Evolutionary conservation across 2,797 vertebrate species (phyloP), one percentile per base, ranked within the genome.

Genomic region (Phaenicophaeus curvirostris): DNA sequence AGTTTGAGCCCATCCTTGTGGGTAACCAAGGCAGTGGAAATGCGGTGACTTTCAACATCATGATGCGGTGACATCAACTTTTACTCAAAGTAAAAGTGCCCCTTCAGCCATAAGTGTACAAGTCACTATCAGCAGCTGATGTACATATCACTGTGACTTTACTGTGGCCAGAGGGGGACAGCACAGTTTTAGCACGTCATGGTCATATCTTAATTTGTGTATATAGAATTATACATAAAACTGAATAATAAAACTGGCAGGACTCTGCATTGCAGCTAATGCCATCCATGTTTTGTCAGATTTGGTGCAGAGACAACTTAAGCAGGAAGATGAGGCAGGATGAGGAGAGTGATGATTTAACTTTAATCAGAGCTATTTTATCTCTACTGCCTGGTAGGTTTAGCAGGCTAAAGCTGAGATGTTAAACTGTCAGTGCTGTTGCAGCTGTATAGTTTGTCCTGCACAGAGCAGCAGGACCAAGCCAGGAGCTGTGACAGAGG

Each of bases 31-130:
- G 44, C 53, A 75, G 33, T n/a, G 11, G 71, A 77, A 35, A 59
- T 0, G 0, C 7, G 30, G n/a, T 30, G 20, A 23, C 25, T 50
- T 89, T 44, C 1, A 5, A 37, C 7, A 4, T 3, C n/a, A 6
- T 1, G 13, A n/a, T n/a, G n/a, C n/a, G n/a, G n/a, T n/a, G n/a
- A n/a, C n/a, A n/a, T n/a, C n/a, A n/a, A n/a, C 13, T 33, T 35
- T 59, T 23, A 5, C 16, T 41, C 14, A 28, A 61, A 54, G 58
- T 30, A n/a, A 48, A 63, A 48, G 44, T 13, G n/a, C 0, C 4
- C 20, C 9, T 48, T 77, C 16, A 48, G 53, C 3, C n/a, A 8
- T 35, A 58, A 28, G 31, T 44, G 53, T 19, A 13, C 14, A 3
- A 0, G 1, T 13, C 51, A 31, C 57, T 15, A 4, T 5, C 31